Evolutionary conservation across 1,140 invertebrate species (phyloP).

Genomic region (Rhyzopertha dominica): DNA sequence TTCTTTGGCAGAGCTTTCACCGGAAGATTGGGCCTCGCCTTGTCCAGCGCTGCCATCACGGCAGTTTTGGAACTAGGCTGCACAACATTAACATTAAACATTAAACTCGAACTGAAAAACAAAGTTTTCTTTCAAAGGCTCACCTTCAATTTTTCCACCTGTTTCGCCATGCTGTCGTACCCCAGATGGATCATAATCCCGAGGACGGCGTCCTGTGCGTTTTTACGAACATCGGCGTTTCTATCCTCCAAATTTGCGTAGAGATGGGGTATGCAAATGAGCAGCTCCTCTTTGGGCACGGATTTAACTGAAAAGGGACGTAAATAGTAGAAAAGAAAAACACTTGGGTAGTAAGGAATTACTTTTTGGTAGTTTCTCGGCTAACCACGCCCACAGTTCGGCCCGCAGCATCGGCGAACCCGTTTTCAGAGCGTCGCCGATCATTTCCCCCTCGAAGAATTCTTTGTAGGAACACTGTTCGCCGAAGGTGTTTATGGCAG

Average conservation of each 20-base stretch:
- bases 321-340: neutral
- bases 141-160: constrained; percentile 79
- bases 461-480: constrained; percentile 74
- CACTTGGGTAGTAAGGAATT: constrained; percentile 20
- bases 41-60: constrained; percentile 76
- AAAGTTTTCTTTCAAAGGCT: no score
- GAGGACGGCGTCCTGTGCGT: constrained; percentile 80
- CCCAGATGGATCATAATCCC: constrained; percentile 92
- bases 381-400: constrained; percentile 80
- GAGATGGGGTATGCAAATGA: constrained; percentile 71
- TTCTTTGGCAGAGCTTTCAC: constrained; percentile 69
- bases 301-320: constrained; percentile 52
- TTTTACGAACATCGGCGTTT: constrained; percentile 85
- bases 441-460: constrained; percentile 85
- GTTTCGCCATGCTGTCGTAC: constrained; percentile 74
- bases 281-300: constrained; percentile 75
- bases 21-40: constrained; percentile 77
- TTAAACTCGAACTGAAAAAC: constrained; percentile 5
- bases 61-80: constrained; percentile 78
- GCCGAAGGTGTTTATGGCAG: constrained; percentile 78
- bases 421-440: constrained; percentile 75
- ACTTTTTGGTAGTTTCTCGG: constrained; percentile 72
- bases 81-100: constrained; percentile 13
- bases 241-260: constrained; percentile 85
- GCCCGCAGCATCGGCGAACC: constrained; percentile 77